Percentiles rank a stretch among this genome's conserved stretches.
Conservation (phyloP, 2,113 vertebrate species). For the Austrofundulus limnaeus region DNA sequence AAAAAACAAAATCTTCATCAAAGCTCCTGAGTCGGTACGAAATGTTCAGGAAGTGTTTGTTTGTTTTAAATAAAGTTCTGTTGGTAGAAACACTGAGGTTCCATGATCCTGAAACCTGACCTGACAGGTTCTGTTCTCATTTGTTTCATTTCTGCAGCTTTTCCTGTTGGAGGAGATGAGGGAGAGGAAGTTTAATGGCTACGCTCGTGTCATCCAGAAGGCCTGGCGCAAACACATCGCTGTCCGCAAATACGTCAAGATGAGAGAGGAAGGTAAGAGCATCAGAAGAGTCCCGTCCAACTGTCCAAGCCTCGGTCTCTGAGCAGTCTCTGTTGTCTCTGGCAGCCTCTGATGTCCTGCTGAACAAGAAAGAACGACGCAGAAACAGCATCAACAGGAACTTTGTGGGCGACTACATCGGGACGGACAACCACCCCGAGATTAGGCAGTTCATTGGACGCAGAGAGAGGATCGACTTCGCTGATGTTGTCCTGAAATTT, state of each 20-base stretch:
- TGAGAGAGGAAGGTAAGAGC: constrained; percentile 82
- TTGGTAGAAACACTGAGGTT: no score
- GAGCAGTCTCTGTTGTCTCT: background rate
- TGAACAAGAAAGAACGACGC: constrained; percentile 85
- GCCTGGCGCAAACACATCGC: constrained; percentile 86
- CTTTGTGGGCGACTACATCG: constrained; percentile 85
- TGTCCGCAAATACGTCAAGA: constrained; percentile 83
- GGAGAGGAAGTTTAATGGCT: constrained; percentile 80
- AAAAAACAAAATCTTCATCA: constrained; percentile 83
- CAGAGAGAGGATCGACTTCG: constrained; percentile 84
- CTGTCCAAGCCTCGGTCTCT: no score
- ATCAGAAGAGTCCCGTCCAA: no score
- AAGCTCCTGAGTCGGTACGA: constrained; percentile 85
- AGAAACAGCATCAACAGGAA: constrained; percentile 86
- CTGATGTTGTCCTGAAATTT: constrained; percentile 81
- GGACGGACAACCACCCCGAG: constrained; percentile 81
- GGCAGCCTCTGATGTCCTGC: constrained; percentile 81
- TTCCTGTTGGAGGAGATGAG: constrained; percentile 82
- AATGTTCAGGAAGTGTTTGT: background rate
- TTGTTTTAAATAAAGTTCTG: background rate
- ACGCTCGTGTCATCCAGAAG: constrained; percentile 84
- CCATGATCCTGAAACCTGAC: background rate
- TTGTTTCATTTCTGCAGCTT: constrained; percentile 54
- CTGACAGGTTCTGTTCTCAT: background rate
- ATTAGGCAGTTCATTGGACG: constrained; percentile 83